Evolutionary conservation across 2,113 vertebrate species (phyloP).

Genomic region (Rhizomys pruinosus): DNA sequence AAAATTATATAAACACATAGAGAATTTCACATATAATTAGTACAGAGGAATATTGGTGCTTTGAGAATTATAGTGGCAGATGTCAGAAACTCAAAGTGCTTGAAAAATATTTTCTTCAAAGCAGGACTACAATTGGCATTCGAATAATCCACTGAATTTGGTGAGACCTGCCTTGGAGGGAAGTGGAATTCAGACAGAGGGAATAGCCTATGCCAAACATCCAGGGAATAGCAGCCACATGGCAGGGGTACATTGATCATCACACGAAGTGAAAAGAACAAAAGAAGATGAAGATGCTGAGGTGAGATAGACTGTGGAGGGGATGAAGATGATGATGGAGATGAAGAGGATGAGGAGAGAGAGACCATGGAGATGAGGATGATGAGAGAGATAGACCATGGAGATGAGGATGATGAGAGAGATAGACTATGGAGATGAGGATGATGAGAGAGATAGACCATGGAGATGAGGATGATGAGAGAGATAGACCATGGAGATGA

Average conservation of each 20-base stretch:
- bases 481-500: too few relatives aligned
- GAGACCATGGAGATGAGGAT: fast-evolving
- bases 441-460: neutral
- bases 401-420: fast-evolving
- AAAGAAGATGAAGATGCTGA: neutral
- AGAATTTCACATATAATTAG: neutral
- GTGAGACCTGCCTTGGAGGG: fast-evolving
- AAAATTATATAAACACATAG: too few relatives aligned
- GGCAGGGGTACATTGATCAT: neutral
- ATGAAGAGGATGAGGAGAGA: fast-evolving
- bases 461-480: too few relatives aligned
- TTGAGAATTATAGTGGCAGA: fast-evolving
- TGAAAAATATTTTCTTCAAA: neutral
- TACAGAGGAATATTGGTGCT: fast-evolving
- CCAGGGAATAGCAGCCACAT: fast-evolving
- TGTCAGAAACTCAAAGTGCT: neutral
- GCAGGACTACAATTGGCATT: neutral
- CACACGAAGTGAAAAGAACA: too few relatives aligned
- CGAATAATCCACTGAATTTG: fast-evolving
- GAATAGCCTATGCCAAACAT: fast-evolving
- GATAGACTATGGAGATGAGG: fast-evolving
- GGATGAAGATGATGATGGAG: neutral
- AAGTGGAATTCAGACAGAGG: neutral
- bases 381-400: too few relatives aligned
- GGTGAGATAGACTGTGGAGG: neutral